A percentile compares a stretch with the other conserved stretches of the same genome.
Conservation (phyloP, 1,140 invertebrate species). For the Danaus plexippus region DNA sequence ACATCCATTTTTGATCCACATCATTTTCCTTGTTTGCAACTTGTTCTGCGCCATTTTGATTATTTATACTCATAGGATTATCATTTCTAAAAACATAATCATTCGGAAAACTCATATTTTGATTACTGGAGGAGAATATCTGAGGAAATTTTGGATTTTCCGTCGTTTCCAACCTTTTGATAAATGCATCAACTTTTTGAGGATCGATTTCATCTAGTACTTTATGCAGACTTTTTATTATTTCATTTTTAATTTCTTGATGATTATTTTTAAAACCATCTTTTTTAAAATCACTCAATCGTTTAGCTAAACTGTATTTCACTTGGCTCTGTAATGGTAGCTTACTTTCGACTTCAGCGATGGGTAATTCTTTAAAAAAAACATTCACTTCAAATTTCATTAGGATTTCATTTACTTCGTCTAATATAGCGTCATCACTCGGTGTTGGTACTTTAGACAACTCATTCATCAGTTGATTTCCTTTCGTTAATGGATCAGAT, state of each 20-base stretch:
- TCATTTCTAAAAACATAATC: no score
- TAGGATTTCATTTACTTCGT: slow-evolving; percentile 34
- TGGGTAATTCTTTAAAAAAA: slow-evolving; percentile 27
- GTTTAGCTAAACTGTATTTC: slow-evolving; percentile 27
- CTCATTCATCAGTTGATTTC: slow-evolving; percentile 38
- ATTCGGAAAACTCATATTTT: no score
- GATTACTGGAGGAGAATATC: neutral
- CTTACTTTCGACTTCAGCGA: slow-evolving; percentile 15
- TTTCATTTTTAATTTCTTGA: slow-evolving; percentile 31
- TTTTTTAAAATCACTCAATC: slow-evolving; percentile 28
- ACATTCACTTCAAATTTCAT: slow-evolving; percentile 32
- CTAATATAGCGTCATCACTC: slow-evolving; percentile 14
- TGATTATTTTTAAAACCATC: slow-evolving; percentile 22
- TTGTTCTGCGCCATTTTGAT: neutral
- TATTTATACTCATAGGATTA: neutral
- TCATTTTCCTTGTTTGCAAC: slow-evolving; percentile 3
- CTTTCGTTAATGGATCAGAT: slow-evolving; percentile 23
- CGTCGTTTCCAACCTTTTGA: slow-evolving; percentile 26
- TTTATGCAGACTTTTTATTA: slow-evolving; percentile 28
- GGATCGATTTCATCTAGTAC: slow-evolving; percentile 18
- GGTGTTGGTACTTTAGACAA: slow-evolving; percentile 32
- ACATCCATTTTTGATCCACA: slow-evolving; percentile 10
- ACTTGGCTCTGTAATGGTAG: slow-evolving; percentile 19
- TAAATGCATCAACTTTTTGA: slow-evolving; percentile 22
- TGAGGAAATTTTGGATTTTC: slow-evolving; percentile 11